Percentiles rank a stretch among this genome's conserved stretches.
phyloP scores from a whole-genome alignment of 2,888 invertebrate species.

The Boloria selene region DNA sequence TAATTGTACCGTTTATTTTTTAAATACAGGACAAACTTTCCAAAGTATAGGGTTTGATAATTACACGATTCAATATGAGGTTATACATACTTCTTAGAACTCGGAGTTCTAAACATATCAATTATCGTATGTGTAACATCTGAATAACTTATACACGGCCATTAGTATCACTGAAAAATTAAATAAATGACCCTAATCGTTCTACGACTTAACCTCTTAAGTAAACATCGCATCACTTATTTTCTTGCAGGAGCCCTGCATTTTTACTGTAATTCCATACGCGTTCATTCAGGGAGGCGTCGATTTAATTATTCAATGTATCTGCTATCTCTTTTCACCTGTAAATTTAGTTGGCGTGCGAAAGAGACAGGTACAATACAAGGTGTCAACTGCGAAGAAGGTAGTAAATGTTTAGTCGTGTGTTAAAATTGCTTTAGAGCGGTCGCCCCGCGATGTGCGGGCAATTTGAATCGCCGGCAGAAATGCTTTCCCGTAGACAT shows the following conservation, averaged over 20 bases:
- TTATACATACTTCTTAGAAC: constrained; percentile 49
- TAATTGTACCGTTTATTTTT: not conserved
- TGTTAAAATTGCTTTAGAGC: constrained; percentile 55
- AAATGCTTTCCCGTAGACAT: constrained; percentile 77
- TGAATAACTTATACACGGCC: constrained; percentile 63
- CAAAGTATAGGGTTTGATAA: constrained; percentile 25
- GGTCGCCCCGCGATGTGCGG: constrained; percentile 73
- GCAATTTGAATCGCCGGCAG: constrained; percentile 70
- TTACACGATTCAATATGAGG: constrained; percentile 19
- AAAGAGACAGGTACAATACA: constrained; percentile 48
- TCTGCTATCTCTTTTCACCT: constrained; percentile 50
- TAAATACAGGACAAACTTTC: constrained; percentile 14
- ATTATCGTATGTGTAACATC: constrained; percentile 57
- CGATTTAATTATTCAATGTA: constrained; percentile 71
- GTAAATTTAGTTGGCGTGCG: constrained; percentile 42
- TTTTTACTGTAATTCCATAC: constrained; percentile 59
- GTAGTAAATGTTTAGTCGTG: constrained; percentile 58
- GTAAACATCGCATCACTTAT: constrained; percentile 63
- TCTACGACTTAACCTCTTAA: constrained; percentile 49
- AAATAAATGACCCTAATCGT: constrained; percentile 63
- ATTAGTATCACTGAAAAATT: constrained; percentile 58
- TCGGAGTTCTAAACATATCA: constrained; percentile 57
- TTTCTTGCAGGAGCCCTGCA: constrained; percentile 61
- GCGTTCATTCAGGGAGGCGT: constrained; percentile 64
- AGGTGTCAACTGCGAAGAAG: constrained; percentile 30